Evolutionary conservation across 2,113 vertebrate genomes (phyloP).

Genomic region (Labeo catla): DNA sequence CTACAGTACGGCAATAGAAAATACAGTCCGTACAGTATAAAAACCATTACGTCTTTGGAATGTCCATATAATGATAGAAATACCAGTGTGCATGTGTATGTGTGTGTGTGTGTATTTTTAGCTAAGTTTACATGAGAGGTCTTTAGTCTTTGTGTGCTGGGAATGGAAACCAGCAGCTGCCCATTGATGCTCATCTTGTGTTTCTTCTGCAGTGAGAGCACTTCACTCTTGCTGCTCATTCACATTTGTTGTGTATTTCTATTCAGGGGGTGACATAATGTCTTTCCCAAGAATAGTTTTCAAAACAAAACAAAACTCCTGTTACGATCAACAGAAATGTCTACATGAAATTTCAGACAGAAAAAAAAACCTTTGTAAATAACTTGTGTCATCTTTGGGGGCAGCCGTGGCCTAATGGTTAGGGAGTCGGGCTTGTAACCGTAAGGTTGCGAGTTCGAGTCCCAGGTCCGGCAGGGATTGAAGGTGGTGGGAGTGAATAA

Average conservation of each 20-base stretch:
- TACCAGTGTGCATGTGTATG: slow-evolving; percentile 15
- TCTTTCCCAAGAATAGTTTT: not conserved
- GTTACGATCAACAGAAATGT: not conserved
- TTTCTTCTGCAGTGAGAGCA: not conserved
- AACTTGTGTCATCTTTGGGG: not conserved
- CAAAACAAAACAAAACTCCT: no score
- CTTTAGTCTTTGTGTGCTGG: slow-evolving; percentile 40
- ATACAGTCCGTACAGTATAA: no score
- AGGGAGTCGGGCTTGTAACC: no score
- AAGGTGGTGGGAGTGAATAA: no score
- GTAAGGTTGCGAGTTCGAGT: no score
- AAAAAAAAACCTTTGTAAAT: not conserved
- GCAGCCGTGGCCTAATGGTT: no score
- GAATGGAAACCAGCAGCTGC: slow-evolving; percentile 5
- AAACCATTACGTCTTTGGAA: no score
- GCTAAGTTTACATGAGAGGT: slow-evolving; percentile 60
- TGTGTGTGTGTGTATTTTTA: slow-evolving; percentile 32
- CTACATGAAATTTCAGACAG: not conserved
- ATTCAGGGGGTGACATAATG: not conserved
- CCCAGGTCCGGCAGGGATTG: no score
- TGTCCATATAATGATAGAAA: no score
- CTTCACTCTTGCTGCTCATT: not conserved
- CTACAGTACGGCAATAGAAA: no score
- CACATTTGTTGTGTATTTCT: not conserved
- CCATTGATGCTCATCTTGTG: slow-evolving; percentile 15